These are phyloP conservation scores for Fabriciana adippe DNA, from an alignment of 2,888 invertebrate genomes.

Conservation along the genomic window DNA sequence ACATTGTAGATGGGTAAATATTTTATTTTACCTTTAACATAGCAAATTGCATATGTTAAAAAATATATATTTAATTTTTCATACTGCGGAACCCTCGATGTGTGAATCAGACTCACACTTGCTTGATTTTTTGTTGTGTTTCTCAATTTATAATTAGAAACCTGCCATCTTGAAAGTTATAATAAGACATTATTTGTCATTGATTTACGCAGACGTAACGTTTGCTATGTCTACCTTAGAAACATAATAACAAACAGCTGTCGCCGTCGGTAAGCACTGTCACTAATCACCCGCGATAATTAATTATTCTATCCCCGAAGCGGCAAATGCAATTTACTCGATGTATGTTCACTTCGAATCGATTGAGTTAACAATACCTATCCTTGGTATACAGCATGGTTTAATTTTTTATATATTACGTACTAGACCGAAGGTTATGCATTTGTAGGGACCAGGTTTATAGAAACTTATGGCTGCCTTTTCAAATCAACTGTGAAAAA, in stretches of 20 bases:
- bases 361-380: slow-evolving; percentile 4
- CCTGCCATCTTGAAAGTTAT: background rate
- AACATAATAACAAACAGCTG: slow-evolving; percentile 18
- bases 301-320: slow-evolving; percentile 33
- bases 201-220: background rate
- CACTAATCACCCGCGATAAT: slow-evolving; percentile 20
- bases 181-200: background rate
- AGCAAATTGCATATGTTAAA: no score
- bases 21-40: no score
- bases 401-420: no score
- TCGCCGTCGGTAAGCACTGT: slow-evolving; percentile 17
- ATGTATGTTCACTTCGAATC: slow-evolving; percentile 22
- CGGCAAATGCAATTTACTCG: slow-evolving; percentile 29
- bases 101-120: no score
- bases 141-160: no score
- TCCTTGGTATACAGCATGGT: no score
- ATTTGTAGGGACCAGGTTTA: background rate
- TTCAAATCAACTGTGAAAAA: no score
- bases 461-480: background rate
- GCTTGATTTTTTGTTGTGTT: no score
- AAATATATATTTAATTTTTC: no score
- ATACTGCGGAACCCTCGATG: no score
- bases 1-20: no score
- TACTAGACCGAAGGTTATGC: no score
- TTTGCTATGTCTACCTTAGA: background rate